phyloP scores from a whole-genome alignment of 1,140 invertebrate genomes.

The Hycleus phaleratus region DNA sequence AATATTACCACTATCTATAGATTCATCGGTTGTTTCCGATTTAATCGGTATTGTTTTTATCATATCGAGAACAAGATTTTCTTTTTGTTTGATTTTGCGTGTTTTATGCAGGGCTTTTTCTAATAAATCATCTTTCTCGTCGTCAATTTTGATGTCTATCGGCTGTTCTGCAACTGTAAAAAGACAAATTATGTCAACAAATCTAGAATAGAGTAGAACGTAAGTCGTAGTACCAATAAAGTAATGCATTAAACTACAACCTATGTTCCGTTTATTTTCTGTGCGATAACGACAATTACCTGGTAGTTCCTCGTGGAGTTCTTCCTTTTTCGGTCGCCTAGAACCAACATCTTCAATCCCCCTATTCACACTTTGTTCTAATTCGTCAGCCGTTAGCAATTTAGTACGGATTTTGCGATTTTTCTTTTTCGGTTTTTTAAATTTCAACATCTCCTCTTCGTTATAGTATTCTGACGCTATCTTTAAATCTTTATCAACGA shows the following conservation, averaged over 20 bases:
- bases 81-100: conserved; percentile 59
- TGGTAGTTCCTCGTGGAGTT: conserved; percentile 47
- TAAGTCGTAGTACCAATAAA: too few species aligned
- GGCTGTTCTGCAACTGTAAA: conserved; percentile 41
- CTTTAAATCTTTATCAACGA: conserved; percentile 58
- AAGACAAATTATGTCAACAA: too few species aligned
- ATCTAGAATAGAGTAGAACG: too few species aligned
- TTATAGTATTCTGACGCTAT: conserved; percentile 86
- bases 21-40: conserved; percentile 41
- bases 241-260: too few species aligned
- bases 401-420: conserved; percentile 52
- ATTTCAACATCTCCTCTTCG: conserved; percentile 68
- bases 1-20: conserved; percentile 52
- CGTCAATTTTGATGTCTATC: conserved; percentile 55
- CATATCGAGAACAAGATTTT: conserved; percentile 42
- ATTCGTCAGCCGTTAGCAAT: conserved; percentile 53
- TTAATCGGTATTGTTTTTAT: conserved; percentile 40
- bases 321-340: conserved; percentile 35
- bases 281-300: too few species aligned
- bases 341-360: conserved; percentile 49
- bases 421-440: conserved; percentile 94
- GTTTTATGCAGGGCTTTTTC: conserved; percentile 68
- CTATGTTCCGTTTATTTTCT: too few species aligned
- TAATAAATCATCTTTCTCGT: conserved; percentile 68
- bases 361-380: conserved; percentile 39